These are phyloP conservation scores for Sceloporus tristichus DNA, from an alignment of 2,113 vertebrate genomes.

Conservation along the genomic window DNA sequence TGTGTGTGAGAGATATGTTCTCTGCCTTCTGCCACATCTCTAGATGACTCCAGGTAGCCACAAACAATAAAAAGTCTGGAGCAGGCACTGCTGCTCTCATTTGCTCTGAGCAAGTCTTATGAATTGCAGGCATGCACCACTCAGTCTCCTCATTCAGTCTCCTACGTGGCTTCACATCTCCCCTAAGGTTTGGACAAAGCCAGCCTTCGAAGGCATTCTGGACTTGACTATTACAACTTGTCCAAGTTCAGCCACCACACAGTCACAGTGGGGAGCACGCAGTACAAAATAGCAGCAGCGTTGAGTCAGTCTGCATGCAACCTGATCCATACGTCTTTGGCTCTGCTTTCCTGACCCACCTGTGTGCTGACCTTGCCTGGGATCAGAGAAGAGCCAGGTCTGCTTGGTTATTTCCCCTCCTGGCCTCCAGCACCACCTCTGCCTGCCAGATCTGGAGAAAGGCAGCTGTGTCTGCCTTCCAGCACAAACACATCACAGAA, in stretches of 20 bases:
- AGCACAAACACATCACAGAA: not conserved
- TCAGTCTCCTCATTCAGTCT: not conserved
- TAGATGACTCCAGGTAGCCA: not conserved
- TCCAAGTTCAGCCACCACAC: not conserved
- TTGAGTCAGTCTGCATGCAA: not conserved
- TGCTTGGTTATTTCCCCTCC: not conserved
- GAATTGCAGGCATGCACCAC: fast-evolving
- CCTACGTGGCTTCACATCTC: not conserved
- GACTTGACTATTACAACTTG: not conserved
- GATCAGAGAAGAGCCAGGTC: not conserved
- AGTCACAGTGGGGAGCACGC: fast-evolving
- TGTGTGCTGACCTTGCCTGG: fast-evolving
- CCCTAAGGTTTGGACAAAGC: not conserved
- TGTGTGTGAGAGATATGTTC: not conserved
- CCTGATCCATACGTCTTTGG: not conserved
- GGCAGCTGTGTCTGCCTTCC: not conserved
- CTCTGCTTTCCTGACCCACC: not conserved
- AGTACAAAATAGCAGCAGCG: not conserved
- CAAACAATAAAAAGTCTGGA: too few species aligned
- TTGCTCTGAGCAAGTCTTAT: not conserved
- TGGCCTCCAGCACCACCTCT: not conserved
- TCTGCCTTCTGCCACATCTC: not conserved
- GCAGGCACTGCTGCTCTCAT: too few species aligned
- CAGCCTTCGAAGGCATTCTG: fast-evolving
- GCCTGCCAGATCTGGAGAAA: not conserved